phyloP scores from a whole-genome alignment of 2,113 vertebrate genomes.

The Corapipo altera region DNA sequence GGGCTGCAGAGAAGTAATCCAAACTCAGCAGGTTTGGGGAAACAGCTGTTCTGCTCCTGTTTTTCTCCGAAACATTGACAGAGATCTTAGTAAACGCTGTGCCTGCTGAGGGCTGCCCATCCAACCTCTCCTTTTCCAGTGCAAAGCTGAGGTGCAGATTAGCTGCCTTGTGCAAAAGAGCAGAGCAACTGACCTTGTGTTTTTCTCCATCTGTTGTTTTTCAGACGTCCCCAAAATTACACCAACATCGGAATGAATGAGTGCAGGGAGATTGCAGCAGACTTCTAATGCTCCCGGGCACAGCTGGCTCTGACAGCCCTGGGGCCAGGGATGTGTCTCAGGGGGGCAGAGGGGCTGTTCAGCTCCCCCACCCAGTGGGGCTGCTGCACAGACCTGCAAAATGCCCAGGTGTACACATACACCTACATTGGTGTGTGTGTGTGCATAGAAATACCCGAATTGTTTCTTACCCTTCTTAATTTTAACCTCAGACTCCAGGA shows the following conservation, averaged over 20 bases:
- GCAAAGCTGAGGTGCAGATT: neutral
- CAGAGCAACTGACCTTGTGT: neutral
- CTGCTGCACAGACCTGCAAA: neutral
- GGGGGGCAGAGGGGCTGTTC: neutral
- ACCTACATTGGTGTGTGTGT: neutral
- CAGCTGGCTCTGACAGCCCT: neutral
- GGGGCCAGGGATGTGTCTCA: neutral
- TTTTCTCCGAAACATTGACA: rapidly evolving
- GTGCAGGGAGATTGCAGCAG: neutral
- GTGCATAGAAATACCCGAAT: neutral
- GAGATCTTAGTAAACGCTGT: neutral
- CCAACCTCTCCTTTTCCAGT: neutral
- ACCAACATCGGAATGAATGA: slow-evolving; percentile 43
- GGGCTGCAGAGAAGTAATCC: neutral
- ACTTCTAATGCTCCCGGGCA: neutral
- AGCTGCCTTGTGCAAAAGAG: neutral
- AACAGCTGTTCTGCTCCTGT: neutral
- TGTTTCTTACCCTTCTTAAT: neutral
- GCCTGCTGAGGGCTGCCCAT: neutral
- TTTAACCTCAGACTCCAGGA: neutral
- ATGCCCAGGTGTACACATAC: neutral
- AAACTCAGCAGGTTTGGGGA: neutral
- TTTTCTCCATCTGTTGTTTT: neutral
- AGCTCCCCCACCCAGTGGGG: neutral
- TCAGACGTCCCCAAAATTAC: slow-evolving; percentile 21